Conservation (phyloP, 1,140 invertebrate genomes). For the Drosophila tristis region DNA sequence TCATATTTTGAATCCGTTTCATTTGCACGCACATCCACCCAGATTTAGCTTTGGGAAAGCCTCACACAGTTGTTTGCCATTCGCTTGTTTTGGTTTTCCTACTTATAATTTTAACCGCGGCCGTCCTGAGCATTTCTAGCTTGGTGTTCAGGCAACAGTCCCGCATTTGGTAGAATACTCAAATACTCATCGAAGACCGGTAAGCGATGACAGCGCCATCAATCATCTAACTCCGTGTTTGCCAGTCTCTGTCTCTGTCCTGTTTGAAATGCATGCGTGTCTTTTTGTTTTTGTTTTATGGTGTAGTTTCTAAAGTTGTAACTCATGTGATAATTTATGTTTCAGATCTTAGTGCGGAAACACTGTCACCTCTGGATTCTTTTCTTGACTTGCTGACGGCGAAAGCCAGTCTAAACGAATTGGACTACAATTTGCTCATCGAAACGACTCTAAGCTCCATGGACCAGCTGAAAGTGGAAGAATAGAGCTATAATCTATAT, state of each 20-base stretch:
- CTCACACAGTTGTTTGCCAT: slow-evolving; percentile 59
- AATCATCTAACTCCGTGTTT: slow-evolving; percentile 8
- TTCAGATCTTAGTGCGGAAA: slow-evolving; percentile 89
- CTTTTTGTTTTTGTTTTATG: background rate
- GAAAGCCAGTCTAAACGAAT: slow-evolving; percentile 92
- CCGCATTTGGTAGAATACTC: slow-evolving; percentile 33
- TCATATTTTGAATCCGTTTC: slow-evolving; percentile 27
- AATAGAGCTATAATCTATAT: slow-evolving; percentile 17
- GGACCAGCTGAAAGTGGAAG: slow-evolving; percentile 63
- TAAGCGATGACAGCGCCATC: slow-evolving; percentile 45
- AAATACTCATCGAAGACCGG: slow-evolving; percentile 34
- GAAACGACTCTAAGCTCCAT: slow-evolving; percentile 88
- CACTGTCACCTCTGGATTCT: slow-evolving; percentile 91
- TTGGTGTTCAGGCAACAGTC: slow-evolving; percentile 39
- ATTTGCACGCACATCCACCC: slow-evolving; percentile 10
- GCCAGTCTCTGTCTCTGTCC: slow-evolving; percentile 46
- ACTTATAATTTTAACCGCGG: slow-evolving; percentile 64
- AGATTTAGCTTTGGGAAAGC: slow-evolving; percentile 61
- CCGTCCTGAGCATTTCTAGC: slow-evolving; percentile 55
- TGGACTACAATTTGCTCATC: slow-evolving; percentile 92
- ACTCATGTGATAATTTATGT: slow-evolving; percentile 24
- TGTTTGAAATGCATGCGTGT: background rate
- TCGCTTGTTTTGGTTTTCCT: slow-evolving; percentile 71
- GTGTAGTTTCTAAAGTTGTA: background rate
- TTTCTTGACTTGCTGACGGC: slow-evolving; percentile 93